Evolutionary conservation across 1,140 invertebrate species (phyloP), one percentile per base, ranked within the genome.

Genomic region (Philopotamus ludificatus): DNA sequence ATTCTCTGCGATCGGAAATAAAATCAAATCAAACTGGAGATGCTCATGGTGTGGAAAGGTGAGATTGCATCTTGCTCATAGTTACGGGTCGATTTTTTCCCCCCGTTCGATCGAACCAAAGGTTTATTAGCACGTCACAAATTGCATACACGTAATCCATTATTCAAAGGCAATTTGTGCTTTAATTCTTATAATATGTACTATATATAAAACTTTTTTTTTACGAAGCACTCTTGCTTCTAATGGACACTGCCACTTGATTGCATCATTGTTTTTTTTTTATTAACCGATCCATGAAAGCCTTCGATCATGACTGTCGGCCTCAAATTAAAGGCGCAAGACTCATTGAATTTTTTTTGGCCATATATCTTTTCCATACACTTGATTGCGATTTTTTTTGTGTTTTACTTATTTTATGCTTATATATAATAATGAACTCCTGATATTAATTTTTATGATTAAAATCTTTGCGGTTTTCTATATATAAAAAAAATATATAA

Each of bases 31-130:
- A 70, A 22, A 15, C 65, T 70, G 68, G 68, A 70, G 39, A 61
- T 70, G 61, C 66, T 66, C 34, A 70, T 70, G 68, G 68, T 70
- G 23, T 70, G 68, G 68, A 70, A 66, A 70, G 68, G 68, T 70
- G 64, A 26, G 49, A 47, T 47, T 15, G 4, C 4, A 20, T 20
- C 8, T 47, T 15, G n/a, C 4, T 15, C 7, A 47, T 47, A 8
- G 7, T n/a, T 20, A 8, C 8, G n/a, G 4, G 16, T 47, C 16
- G 45, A 20, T 20, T 8, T 15, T 15, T n/a, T n/a, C 16, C 20
- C 16, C 16, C 45, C 20, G 45, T 15, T 34, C 12, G 4, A 12
- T 34, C 28, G 28, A 34, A 34, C 12, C 28, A 34, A 12, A 34
- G 12, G 45, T 47, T 47, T 7, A n/a, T n/a, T n/a, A n/a, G 16